Conservation (phyloP, 2,888 invertebrate genomes). For the Noctua fimbriata region DNA sequence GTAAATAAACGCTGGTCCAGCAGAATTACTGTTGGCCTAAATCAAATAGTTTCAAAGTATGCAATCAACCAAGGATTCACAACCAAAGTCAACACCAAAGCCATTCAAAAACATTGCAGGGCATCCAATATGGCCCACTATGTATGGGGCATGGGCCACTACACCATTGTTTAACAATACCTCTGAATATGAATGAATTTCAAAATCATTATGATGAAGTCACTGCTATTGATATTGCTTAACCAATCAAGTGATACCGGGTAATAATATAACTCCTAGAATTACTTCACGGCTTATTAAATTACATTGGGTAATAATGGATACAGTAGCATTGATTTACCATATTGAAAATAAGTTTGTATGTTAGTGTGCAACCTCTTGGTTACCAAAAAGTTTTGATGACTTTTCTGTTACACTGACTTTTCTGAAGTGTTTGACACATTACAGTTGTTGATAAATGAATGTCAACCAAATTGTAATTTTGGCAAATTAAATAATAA, state of each 20-base stretch:
- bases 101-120: constrained; percentile 11
- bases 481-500: neutral
- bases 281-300: constrained; percentile 50
- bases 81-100: neutral
- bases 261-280: constrained; percentile 35
- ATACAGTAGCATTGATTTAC: constrained; percentile 12
- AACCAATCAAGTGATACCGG: constrained; percentile 35
- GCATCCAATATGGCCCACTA: neutral
- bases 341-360: constrained; percentile 1
- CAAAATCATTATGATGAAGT: constrained; percentile 34
- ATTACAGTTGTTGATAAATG: constrained; percentile 8
- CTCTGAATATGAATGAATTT: constrained; percentile 42
- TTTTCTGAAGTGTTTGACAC: constrained; percentile 5
- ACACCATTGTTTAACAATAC: constrained; percentile 15
- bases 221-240: constrained; percentile 39
- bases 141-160: neutral
- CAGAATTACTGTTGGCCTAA: neutral
- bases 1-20: neutral
- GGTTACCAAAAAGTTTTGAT: constrained; percentile 22
- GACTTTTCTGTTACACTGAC: constrained; percentile 4
- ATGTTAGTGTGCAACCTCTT: constrained; percentile 23
- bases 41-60: neutral
- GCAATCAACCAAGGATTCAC: neutral
- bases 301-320: constrained; percentile 45
- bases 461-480: constrained; percentile 10